Percentiles rank a stretch among this genome's conserved stretches.
These are phyloP conservation scores for Diacarnus erythraeanus DNA, from an alignment of 37 sponge, comb jelly and placozoan species.

Conservation along the genomic window DNA sequence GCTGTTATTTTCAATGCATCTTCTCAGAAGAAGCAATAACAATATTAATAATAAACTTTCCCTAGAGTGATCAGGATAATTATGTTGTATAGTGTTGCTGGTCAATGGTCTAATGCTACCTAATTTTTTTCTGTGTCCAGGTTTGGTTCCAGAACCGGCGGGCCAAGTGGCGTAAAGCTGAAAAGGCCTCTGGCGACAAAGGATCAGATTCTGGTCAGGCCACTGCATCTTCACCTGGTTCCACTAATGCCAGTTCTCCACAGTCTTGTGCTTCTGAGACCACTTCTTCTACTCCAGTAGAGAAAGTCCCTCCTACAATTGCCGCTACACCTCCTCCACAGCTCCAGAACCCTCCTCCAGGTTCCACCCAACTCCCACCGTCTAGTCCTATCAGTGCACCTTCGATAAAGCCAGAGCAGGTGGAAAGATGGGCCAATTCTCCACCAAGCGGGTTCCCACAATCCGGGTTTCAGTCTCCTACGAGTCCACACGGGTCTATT, in stretches of 20 bases:
- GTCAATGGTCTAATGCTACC: not conserved
- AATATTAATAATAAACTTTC: too few species aligned
- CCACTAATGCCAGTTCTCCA: constrained; percentile 44
- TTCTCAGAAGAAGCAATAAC: too few species aligned
- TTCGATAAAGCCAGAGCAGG: constrained; percentile 28
- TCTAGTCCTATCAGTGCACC: constrained; percentile 11
- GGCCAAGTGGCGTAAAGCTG: constrained; percentile 87
- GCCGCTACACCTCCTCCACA: constrained; percentile 21
- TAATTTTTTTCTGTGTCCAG: constrained; percentile 20
- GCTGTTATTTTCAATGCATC: too few species aligned
- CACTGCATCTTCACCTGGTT: constrained; percentile 56
- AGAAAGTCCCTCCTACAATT: not conserved
- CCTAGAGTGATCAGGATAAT: too few species aligned
- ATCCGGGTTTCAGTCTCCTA: constrained; percentile 47
- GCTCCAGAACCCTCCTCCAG: not conserved
- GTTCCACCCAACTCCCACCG: not conserved
- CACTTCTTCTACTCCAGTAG: not conserved
- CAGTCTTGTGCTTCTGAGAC: constrained; percentile 58
- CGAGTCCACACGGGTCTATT: constrained; percentile 19
- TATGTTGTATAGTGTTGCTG: too few species aligned
- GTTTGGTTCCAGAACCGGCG: constrained; percentile 90
- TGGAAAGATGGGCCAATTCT: constrained; percentile 39
- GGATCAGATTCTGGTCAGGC: constrained; percentile 25
- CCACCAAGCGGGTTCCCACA: constrained; percentile 31
- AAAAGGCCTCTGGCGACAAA: constrained; percentile 55